Evolutionary conservation across 2,888 invertebrate species (phyloP).

Genomic region (Philereme vetulata): DNA sequence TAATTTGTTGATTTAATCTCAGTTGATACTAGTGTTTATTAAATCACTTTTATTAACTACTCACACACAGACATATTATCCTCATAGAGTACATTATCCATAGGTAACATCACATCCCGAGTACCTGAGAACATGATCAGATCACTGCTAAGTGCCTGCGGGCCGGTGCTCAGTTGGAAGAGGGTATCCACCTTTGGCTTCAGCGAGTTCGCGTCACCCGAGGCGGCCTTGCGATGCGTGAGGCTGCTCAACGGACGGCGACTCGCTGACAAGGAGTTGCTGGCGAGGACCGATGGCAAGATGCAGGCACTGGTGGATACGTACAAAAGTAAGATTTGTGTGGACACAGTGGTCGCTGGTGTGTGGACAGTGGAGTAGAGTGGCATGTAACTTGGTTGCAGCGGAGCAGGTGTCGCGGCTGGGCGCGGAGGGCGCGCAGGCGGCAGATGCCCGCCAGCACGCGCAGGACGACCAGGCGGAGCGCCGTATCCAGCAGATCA

Average conservation of each 20-base stretch:
- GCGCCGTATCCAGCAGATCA: constrained; percentile 90
- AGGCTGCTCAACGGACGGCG: constrained; percentile 95
- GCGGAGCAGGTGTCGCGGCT: constrained; percentile 62
- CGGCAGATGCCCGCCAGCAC: constrained; percentile 88
- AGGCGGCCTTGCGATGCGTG: constrained; percentile 97
- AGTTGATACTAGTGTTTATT: no score
- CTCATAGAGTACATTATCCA: no score
- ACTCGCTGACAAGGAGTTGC: constrained; percentile 96
- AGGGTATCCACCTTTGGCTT: constrained; percentile 99
- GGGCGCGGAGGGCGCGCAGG: constrained; percentile 52
- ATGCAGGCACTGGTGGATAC: constrained; percentile 97
- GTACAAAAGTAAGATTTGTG: constrained; percentile 88
- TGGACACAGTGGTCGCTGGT: background rate
- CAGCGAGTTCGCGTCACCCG: constrained; percentile 97
- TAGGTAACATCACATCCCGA: constrained; percentile 89
- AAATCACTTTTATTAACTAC: no score
- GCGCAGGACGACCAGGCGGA: constrained; percentile 89
- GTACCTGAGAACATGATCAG: constrained; percentile 98
- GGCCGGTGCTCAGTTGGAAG: constrained; percentile 98
- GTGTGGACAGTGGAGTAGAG: background rate
- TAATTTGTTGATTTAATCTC: no score
- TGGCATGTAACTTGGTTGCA: constrained; percentile 27
- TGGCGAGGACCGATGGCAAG: constrained; percentile 98
- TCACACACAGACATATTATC: no score
- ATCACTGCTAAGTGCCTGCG: constrained; percentile 95